phyloP scores from a whole-genome alignment of 2,113 vertebrate genomes.

The Neofelis nebulosa region DNA sequence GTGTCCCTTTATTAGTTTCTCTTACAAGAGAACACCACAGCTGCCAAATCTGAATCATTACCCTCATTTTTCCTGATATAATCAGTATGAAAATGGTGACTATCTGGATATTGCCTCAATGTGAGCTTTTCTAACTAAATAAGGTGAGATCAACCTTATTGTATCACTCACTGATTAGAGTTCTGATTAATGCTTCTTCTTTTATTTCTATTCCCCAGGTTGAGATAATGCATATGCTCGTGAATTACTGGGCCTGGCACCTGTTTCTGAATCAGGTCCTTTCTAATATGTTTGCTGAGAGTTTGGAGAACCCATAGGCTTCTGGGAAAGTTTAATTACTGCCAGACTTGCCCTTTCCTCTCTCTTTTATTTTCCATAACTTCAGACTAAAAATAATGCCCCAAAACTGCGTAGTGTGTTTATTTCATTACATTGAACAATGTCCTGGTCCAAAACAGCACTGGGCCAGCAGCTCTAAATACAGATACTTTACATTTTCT shows the following conservation, averaged over 20 bases:
- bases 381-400: slow-evolving; percentile 20
- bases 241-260: slow-evolving; percentile 66
- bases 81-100: slow-evolving; percentile 84
- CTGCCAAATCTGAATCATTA: slow-evolving; percentile 88
- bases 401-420: not conserved
- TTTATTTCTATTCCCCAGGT: slow-evolving; percentile 83
- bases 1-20: slow-evolving; percentile 86
- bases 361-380: slow-evolving; percentile 50
- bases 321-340: slow-evolving; percentile 64
- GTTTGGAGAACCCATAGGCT: slow-evolving; percentile 12
- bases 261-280: slow-evolving; percentile 72
- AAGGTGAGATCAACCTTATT: slow-evolving; percentile 82
- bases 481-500: not conserved
- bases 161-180: slow-evolving; percentile 84
- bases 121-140: slow-evolving; percentile 81
- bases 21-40: slow-evolving; percentile 71
- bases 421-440: slow-evolving; percentile 51
- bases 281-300: slow-evolving; percentile 51
- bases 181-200: slow-evolving; percentile 85
- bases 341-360: slow-evolving; percentile 17
- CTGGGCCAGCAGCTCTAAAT: not conserved
- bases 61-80: slow-evolving; percentile 85
- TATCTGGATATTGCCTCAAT: slow-evolving; percentile 84
- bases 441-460: not conserved
- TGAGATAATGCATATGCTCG: slow-evolving; percentile 79